Conservation (phyloP, 2,797 vertebrate genomes). For the Microctenopoma stevenorrisi region DNA sequence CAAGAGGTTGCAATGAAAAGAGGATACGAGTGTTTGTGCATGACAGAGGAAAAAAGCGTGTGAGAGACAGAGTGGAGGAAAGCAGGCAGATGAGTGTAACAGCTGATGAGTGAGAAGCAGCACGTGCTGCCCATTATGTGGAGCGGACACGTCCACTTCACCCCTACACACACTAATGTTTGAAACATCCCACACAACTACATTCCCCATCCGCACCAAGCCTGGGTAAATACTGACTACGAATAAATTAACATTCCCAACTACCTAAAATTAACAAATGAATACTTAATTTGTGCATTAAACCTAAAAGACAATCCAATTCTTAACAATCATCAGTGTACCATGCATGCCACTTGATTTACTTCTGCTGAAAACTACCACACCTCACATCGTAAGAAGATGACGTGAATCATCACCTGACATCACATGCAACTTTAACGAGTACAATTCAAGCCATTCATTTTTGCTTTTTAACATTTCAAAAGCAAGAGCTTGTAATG, state of each 20-base stretch:
- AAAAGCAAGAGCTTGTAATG: slow-evolving; percentile 9
- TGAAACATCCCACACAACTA: slow-evolving; percentile 42
- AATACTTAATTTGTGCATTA: too few species aligned
- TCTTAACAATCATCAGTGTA: not conserved
- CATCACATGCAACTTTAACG: slow-evolving; percentile 10
- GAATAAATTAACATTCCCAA: not conserved
- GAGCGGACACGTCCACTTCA: slow-evolving; percentile 37
- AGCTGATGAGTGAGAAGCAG: slow-evolving; percentile 70
- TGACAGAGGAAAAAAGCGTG: slow-evolving; percentile 25
- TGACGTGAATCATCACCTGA: slow-evolving; percentile 8
- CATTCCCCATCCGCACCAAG: slow-evolving; percentile 19
- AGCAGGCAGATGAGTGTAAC: slow-evolving; percentile 59
- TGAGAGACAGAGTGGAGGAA: slow-evolving; percentile 32
- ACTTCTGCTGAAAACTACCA: not conserved
- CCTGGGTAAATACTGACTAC: slow-evolving; percentile 14
- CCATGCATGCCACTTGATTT: not conserved
- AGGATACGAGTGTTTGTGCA: slow-evolving; percentile 39
- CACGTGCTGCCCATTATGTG: slow-evolving; percentile 69
- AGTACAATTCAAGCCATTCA: slow-evolving; percentile 3
- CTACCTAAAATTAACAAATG: too few species aligned
- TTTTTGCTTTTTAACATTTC: slow-evolving; percentile 39
- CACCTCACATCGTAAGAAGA: not conserved
- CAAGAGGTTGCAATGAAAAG: slow-evolving; percentile 62
- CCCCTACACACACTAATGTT: slow-evolving; percentile 48
- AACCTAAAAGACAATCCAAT: not conserved